phyloP scores from a whole-genome alignment of 2,113 vertebrate genomes.

The Stictonetta naevosa region DNA sequence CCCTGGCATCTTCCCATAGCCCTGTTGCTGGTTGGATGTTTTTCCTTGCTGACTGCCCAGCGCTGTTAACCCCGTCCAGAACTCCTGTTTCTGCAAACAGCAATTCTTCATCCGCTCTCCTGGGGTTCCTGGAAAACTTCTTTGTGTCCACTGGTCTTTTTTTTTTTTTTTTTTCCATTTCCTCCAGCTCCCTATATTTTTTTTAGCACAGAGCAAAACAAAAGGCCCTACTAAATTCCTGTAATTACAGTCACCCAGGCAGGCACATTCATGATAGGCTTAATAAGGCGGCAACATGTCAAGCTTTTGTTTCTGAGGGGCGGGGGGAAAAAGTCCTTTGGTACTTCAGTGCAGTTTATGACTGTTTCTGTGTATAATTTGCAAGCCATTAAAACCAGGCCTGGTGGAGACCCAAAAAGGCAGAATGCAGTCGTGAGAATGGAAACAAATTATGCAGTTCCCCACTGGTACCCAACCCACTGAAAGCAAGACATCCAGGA shows the following conservation, averaged over 20 bases:
- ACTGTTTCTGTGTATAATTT: constrained; percentile 2
- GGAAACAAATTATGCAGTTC: neutral
- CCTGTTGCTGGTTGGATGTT: neutral
- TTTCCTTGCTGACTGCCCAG: neutral
- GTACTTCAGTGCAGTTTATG: neutral
- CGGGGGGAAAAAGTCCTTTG: neutral
- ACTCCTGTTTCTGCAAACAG: neutral
- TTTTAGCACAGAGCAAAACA: constrained; percentile 3
- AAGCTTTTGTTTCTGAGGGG: constrained; percentile 32
- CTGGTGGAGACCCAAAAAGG: neutral
- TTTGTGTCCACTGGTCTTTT: neutral
- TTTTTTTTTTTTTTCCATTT: neutral
- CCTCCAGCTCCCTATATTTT: neutral
- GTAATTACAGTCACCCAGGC: constrained; percentile 16
- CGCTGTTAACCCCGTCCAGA: neutral
- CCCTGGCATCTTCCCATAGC: neutral
- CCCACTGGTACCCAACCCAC: neutral
- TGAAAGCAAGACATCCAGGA: neutral
- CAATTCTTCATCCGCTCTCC: neutral
- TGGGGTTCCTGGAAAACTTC: neutral
- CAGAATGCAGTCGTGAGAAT: constrained; percentile 3
- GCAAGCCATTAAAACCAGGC: constrained; percentile 10
- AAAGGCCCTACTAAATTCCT: constrained; percentile 3
- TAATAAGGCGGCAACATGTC: neutral
- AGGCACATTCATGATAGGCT: neutral